These are phyloP conservation scores for Nannospalax galili DNA, from an alignment of 2,113 vertebrate genomes.

Conservation along the genomic window DNA sequence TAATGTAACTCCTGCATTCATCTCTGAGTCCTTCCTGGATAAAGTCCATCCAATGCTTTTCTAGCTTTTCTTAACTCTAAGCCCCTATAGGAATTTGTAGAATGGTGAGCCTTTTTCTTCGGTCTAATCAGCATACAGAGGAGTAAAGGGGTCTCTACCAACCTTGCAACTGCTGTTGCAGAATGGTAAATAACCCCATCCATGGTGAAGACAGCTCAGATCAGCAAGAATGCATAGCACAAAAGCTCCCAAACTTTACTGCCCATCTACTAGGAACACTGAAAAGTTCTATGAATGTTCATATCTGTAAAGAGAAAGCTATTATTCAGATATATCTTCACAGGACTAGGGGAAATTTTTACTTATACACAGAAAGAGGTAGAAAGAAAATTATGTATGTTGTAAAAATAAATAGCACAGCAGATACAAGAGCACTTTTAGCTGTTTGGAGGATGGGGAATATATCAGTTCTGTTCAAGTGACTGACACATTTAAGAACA, in stretches of 20 bases:
- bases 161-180: background rate
- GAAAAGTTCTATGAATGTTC: constrained; percentile 20
- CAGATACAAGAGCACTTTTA: background rate
- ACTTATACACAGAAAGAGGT: constrained; percentile 14
- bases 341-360: constrained; percentile 18
- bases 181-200: background rate
- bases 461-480: background rate
- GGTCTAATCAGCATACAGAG: background rate
- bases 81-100: background rate
- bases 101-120: background rate
- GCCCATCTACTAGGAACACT: background rate
- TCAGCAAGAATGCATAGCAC: background rate
- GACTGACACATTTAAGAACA: background rate
- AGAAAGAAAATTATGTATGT: background rate
- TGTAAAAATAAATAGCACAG: background rate
- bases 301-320: constrained; percentile 48
- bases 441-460: background rate
- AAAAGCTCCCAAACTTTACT: background rate
- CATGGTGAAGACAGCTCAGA: background rate
- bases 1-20: background rate
- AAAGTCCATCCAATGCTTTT: background rate
- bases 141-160: background rate
- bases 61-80: background rate
- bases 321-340: background rate
- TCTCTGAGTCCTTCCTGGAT: background rate